These are phyloP conservation scores for Drosophila sucinea DNA, from an alignment of 1,140 invertebrate genomes.

Conservation along the genomic window DNA sequence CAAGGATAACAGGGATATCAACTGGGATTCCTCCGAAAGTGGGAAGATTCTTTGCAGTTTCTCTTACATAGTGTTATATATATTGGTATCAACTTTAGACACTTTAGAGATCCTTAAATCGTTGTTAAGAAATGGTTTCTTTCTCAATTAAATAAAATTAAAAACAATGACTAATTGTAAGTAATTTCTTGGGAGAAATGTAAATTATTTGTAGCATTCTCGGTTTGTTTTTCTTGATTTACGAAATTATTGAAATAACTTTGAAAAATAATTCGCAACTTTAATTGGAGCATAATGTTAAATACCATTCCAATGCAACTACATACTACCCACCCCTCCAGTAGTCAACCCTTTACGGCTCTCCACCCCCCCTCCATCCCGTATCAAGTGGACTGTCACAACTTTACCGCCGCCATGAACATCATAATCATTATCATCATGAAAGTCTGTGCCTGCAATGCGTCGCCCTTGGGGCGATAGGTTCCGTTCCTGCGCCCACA, in stretches of 20 bases:
- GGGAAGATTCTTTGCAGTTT: no score
- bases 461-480: conserved; percentile 51
- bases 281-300: conserved; percentile 10
- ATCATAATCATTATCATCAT: conserved; percentile 52
- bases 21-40: no score
- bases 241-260: conserved; percentile 4
- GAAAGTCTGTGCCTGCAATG: conserved; percentile 49
- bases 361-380: background rate
- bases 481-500: conserved; percentile 30
- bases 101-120: no score
- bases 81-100: no score
- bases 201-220: background rate
- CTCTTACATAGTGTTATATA: no score
- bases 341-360: background rate
- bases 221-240: background rate
- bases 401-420: conserved; percentile 56
- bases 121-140: no score
- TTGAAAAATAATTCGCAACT: background rate
- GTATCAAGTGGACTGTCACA: conserved; percentile 38
- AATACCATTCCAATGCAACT: conserved; percentile 4
- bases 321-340: no score
- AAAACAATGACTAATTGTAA: no score
- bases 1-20: no score
- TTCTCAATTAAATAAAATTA: no score
- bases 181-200: no score